Percentiles rank a stretch among this genome's conserved stretches.
phyloP scores from a whole-genome alignment of 92 coral and sea anemone species.

The Umimayanthus chanpuru region DNA sequence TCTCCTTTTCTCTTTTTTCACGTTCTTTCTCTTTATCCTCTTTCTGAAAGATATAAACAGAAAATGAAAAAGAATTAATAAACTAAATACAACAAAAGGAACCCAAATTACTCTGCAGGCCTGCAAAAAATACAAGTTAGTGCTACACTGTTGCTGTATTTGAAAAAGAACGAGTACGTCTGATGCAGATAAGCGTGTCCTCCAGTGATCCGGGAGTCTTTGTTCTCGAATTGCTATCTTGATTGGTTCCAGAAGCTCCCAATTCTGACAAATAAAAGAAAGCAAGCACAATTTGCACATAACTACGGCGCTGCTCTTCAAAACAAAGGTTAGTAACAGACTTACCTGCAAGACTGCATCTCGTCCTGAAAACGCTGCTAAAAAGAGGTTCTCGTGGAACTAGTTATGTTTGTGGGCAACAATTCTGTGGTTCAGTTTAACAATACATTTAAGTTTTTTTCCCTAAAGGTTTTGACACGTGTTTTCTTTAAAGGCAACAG shows the following conservation, averaged over 20 bases:
- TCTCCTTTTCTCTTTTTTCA: conserved; percentile 57
- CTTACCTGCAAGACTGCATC: conserved; percentile 5
- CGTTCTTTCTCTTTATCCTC: conserved; percentile 83
- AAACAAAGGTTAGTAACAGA: neutral
- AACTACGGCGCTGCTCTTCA: neutral
- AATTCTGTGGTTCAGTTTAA: conserved; percentile 11
- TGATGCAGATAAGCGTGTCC: conserved; percentile 12
- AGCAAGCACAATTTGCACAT: conserved; percentile 37
- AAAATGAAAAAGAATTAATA: conserved; percentile 4
- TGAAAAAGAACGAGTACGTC: conserved; percentile 12
- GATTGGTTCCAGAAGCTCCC: neutral
- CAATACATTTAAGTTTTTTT: neutral
- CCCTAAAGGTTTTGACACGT: neutral
- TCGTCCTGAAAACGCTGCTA: conserved; percentile 34
- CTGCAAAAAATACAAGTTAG: conserved; percentile 3
- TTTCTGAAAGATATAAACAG: conserved; percentile 56
- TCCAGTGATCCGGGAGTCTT: conserved; percentile 27
- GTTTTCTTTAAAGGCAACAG: neutral
- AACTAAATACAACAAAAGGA: neutral
- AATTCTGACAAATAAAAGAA: conserved; percentile 12
- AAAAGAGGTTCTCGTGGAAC: neutral
- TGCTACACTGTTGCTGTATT: neutral
- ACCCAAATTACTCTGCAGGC: neutral
- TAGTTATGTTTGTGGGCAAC: conserved; percentile 6
- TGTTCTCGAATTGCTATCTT: neutral